phyloP scores from a whole-genome alignment of 2,113 vertebrate species.

The Dendrocopos noguchii region DNA sequence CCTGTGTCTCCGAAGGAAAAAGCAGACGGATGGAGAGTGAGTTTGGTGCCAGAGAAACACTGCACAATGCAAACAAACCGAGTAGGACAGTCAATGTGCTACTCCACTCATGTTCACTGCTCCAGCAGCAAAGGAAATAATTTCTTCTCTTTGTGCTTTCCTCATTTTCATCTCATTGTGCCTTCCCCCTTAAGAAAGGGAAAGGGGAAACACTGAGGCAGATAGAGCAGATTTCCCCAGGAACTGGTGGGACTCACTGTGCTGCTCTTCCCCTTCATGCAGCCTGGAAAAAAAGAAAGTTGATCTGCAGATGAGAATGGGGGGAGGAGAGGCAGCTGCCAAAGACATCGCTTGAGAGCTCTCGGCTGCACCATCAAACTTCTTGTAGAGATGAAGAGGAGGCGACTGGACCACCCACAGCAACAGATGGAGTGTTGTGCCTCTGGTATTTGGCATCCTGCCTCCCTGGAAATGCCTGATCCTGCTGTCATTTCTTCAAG shows the following conservation, averaged over 20 bases:
- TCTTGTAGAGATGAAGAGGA: constrained; percentile 21
- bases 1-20: background rate
- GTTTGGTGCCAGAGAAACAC: background rate
- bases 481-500: background rate
- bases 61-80: background rate
- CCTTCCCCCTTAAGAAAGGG: background rate
- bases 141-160: background rate
- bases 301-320: background rate
- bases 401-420: constrained; percentile 45
- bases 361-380: background rate
- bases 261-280: background rate
- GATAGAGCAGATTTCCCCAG: background rate
- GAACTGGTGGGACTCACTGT: background rate
- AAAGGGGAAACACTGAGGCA: background rate
- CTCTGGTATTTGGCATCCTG: constrained; percentile 17
- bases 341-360: background rate
- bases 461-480: constrained; percentile 35
- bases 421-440: constrained; percentile 20
- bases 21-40: background rate
- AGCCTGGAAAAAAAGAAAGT: background rate
- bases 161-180: background rate
- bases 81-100: background rate
- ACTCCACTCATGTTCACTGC: accelerated
- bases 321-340: constrained; percentile 21
- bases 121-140: background rate